These are phyloP conservation scores for Mus pahari DNA, from an alignment of 2,113 vertebrate genomes.

Conservation along the genomic window DNA sequence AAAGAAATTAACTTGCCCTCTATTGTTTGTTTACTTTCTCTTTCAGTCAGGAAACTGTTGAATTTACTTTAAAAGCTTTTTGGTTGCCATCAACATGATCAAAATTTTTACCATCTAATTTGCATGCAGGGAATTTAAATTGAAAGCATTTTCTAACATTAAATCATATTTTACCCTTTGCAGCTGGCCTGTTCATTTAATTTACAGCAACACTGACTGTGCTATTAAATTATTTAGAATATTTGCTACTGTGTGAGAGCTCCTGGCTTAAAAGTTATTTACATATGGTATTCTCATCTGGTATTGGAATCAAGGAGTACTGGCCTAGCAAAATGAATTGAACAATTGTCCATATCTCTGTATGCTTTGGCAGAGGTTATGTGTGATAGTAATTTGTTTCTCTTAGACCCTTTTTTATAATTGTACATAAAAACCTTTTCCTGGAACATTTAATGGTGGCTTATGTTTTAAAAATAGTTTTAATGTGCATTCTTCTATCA, in stretches of 20 bases:
- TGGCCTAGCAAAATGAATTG: constrained; percentile 30
- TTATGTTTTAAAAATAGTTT: constrained; percentile 51
- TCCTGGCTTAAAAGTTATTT: constrained; percentile 57
- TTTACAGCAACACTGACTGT: constrained; percentile 47
- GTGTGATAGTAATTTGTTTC: constrained; percentile 34
- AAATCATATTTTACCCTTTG: constrained; percentile 58
- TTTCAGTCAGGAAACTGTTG: background rate
- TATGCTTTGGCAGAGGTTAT: constrained; percentile 44
- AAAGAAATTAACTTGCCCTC: background rate
- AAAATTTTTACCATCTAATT: constrained; percentile 24
- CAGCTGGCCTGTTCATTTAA: constrained; percentile 51
- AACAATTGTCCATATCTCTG: background rate
- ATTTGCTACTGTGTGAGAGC: constrained; percentile 49
- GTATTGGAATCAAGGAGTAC: constrained; percentile 24
- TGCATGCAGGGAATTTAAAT: constrained; percentile 51
- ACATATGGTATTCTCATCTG: constrained; percentile 26
- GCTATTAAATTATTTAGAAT: constrained; percentile 65
- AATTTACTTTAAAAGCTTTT: constrained; percentile 57
- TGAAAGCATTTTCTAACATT: constrained; percentile 60
- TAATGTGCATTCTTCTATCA: constrained; percentile 8
- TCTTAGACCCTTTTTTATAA: background rate
- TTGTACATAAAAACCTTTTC: background rate
- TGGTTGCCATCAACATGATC: background rate
- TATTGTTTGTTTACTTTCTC: constrained; percentile 28
- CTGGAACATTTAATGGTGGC: background rate